phyloP scores from a whole-genome alignment of 2,797 vertebrate species.

The Ctenosaura bakeri region DNA sequence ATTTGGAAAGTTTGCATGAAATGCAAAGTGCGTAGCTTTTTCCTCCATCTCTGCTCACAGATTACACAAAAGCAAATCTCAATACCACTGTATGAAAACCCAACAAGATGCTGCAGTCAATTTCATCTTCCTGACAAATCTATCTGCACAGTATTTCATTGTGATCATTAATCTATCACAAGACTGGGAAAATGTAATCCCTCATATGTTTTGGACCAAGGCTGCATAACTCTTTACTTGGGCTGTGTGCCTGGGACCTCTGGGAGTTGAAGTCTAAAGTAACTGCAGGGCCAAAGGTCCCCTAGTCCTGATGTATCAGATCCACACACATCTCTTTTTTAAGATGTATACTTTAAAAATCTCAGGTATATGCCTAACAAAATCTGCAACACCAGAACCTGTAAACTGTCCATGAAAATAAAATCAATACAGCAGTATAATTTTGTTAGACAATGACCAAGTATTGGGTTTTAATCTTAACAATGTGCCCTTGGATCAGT shows the following conservation, averaged over 20 bases:
- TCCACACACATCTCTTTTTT: not conserved
- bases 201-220: too few species aligned
- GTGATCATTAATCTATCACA: too few species aligned
- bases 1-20: not conserved
- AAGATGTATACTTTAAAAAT: not conserved
- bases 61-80: not conserved
- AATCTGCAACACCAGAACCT: not conserved
- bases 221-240: too few species aligned
- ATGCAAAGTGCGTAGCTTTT: not conserved
- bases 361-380: not conserved
- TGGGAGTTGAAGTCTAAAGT: too few species aligned
- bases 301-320: not conserved
- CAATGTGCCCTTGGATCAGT: not conserved
- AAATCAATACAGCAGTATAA: not conserved
- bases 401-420: not conserved
- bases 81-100: not conserved
- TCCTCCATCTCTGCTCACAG: not conserved
- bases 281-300: too few species aligned
- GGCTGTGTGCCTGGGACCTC: too few species aligned
- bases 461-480: not conserved
- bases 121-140: not conserved
- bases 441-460: not conserved
- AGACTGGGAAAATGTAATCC: too few species aligned
- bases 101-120: not conserved
- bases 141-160: not conserved